A percentile compares a stretch with the other conserved stretches of the same genome.
Conservation (phyloP, 2,888 invertebrate genomes). For the Scrobipalpa atriplicella region DNA sequence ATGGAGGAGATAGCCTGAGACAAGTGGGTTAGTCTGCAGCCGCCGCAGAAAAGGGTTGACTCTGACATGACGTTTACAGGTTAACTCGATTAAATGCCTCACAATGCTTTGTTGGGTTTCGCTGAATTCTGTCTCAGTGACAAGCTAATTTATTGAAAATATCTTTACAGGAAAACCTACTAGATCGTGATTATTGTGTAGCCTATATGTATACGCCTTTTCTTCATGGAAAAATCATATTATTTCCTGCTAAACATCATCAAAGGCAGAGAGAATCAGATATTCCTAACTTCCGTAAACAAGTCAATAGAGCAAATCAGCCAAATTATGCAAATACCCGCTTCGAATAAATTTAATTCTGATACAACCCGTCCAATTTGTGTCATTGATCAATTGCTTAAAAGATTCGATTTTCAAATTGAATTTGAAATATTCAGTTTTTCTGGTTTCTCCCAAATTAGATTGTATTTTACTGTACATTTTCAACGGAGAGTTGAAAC, state of each 20-base stretch:
- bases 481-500: no score
- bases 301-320: conserved; percentile 14
- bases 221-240: not conserved
- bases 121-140: not conserved
- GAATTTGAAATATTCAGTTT: not conserved
- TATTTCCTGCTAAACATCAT: not conserved
- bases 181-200: not conserved
- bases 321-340: conserved; percentile 10
- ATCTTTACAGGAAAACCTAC: no score
- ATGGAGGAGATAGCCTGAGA: conserved; percentile 10
- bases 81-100: conserved; percentile 67
- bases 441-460: not conserved
- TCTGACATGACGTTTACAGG: conserved; percentile 68
- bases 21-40: conserved; percentile 28
- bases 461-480: no score
- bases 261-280: not conserved
- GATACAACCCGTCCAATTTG: conserved; percentile 12
- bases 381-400: conserved; percentile 15
- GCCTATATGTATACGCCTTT: no score
- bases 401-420: conserved; percentile 4
- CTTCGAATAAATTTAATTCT: conserved; percentile 20
- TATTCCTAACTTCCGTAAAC: conserved; percentile 11
- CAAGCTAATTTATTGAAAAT: not conserved
- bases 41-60: conserved; percentile 54
- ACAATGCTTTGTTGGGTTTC: conserved; percentile 12